Evolutionary conservation across 2,888 invertebrate genomes (phyloP).

Genomic region (Charanyca ferruginea): DNA sequence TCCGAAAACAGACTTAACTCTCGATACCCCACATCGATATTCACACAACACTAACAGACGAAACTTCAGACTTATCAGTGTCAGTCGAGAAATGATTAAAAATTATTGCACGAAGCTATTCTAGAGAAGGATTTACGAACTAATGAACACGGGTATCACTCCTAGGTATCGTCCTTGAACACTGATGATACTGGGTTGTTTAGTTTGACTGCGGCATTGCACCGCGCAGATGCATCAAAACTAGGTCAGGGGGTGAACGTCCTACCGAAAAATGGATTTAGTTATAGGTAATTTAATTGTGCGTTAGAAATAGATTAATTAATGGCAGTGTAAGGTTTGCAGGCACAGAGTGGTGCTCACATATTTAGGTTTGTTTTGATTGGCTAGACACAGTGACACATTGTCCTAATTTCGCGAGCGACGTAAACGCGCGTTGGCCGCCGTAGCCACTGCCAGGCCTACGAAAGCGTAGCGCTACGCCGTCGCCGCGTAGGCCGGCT

Average conservation of each 20-base stretch:
- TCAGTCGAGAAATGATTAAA: constrained; percentile 77
- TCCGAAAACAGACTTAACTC: constrained; percentile 69
- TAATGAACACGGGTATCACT: constrained; percentile 89
- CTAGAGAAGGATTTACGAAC: constrained; percentile 69
- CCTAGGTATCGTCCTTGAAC: constrained; percentile 71
- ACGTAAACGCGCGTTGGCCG: constrained; percentile 79
- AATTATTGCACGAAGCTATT: constrained; percentile 76
- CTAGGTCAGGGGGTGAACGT: constrained; percentile 86
- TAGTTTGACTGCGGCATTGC: constrained; percentile 77
- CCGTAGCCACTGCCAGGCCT: constrained; percentile 88
- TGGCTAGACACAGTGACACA: constrained; percentile 79
- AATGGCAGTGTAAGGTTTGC: constrained; percentile 70
- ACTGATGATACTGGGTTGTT: constrained; percentile 67
- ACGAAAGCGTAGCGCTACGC: constrained; percentile 86
- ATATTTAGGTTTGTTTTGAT: constrained; percentile 74
- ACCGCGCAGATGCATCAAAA: constrained; percentile 83
- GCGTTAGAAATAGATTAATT: constrained; percentile 60
- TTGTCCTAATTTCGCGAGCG: constrained; percentile 80
- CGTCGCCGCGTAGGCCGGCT: constrained; percentile 73
- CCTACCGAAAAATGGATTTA: constrained; percentile 78
- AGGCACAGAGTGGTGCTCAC: constrained; percentile 68
- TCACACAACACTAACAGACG: constrained; percentile 59
- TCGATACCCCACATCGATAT: constrained; percentile 65
- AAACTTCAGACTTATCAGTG: constrained; percentile 77
- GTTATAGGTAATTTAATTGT: constrained; percentile 53